Base-by-base conservation (phyloP, 1,140 invertebrate genomes). In the Orchestia grillus region DNA sequence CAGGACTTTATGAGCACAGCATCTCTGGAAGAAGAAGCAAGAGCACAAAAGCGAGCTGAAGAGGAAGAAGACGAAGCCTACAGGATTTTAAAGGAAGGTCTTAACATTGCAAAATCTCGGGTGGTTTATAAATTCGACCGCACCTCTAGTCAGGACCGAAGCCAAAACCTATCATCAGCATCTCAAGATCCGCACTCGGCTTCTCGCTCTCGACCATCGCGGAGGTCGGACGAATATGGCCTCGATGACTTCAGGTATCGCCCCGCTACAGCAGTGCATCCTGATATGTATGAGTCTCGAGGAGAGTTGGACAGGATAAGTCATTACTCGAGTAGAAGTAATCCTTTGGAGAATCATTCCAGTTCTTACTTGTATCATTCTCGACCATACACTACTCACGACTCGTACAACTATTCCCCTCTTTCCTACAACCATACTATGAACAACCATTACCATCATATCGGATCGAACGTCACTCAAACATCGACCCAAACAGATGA, bases 281-380 rank as follows among this genome's bases (percentile, higher is more conserved):
- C 44, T 94, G 92, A 94, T 47, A 94, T 94, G 92, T 94, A 94
- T 47, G 92, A 94, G 44, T 45, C 92, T 45, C 92, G 44, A 42
- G 92, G 43, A 40, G 92, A 94, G 40, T n/a, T 94, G 92, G 92
- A 94, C 92, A 94, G 92, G 44, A 94, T 94, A 45, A 94, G 92
- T 94, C 92, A 94, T 94, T 94, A 94, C 44, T 94, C 92, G 92
- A 94, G 92, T 94, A 94, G 44, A 45, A 94, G 92, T 94, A 94
- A 94, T 94, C 92, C 92, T n/a, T 94, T 94, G 92, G 92, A 94
- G 44, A 94, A 94, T 47, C 92, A 94, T 94, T 94, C 92, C 43
- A 94, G 40, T 45, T 94, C 92, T 45, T 94, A 94, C 44, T 44
- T 94, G 44, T 94, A 94, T 94, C 92, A 94, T 45, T 94, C 92